Evolutionary conservation across 2,113 vertebrate genomes (phyloP), one percentile per base, ranked within the genome.

Genomic region (Panthera leo): DNA sequence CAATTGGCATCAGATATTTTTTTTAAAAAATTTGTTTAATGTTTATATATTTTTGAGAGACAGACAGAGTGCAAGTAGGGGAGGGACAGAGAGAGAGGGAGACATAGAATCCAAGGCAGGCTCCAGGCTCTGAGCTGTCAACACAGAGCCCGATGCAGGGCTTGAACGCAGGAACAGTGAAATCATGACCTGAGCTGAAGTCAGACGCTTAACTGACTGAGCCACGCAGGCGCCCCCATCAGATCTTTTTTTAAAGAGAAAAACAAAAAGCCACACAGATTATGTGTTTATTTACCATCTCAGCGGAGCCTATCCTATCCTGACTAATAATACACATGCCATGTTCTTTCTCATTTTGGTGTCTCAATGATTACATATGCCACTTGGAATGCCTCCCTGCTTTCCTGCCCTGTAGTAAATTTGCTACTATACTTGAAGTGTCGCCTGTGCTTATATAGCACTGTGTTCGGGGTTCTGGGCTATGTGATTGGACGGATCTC

Each of bases 261-360:
- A 94, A 51, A 58, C 58, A 79, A 86, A 82, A 84, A 65, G 18
- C 36, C 34, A 83, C 36, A 42, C 67, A 89, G 12, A 92, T 76
- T 85, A 75, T 29, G 12, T 2, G 18, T 92, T 97, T 85, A 31
- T 86, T 96, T 95, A 53, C 93, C 76, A 86, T 42, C 51, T 90
- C 61, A 51, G 45, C 8, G 51, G 42, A 75, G 31, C 8, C 85
- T 89, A 21, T 85, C n/a, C 18, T 88, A 42, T 71, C 14, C 51
- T 97, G 75, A 94, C 67, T 96, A 95, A 92, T 86, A 94, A 93
- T 23, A 68, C 1, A 58, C 2, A 34, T 86, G 39, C 1, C 39
- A 31, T 53, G 21, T 7, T 61, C 3, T 80, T 80, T 92, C 29
- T 79, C 53, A 80, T 86, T 82, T 73, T 68, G 14, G 25, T 82